Evolutionary conservation across 1,140 invertebrate species (phyloP).

Genomic region (Theocolax elegans): DNA sequence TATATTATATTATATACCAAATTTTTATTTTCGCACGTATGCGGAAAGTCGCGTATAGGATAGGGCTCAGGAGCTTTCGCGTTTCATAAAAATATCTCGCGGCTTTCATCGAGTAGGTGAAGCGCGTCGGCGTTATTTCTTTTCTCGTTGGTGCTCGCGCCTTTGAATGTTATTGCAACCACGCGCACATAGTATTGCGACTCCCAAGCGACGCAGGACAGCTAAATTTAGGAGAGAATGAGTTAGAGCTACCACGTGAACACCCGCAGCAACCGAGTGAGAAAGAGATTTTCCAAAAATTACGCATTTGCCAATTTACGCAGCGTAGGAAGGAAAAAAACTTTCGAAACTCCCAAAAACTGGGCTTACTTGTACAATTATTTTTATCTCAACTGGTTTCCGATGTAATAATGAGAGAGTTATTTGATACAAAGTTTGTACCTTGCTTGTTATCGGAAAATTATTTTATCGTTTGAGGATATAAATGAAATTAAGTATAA

Average conservation of each 20-base stretch:
- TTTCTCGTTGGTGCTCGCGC: background rate
- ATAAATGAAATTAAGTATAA: no score
- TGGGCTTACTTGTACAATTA: no score
- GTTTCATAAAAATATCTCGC: slow-evolving; percentile 47
- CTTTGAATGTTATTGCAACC: slow-evolving; percentile 18
- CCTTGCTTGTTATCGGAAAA: no score
- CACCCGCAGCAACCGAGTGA: background rate
- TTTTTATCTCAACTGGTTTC: no score
- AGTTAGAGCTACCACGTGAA: slow-evolving; percentile 14
- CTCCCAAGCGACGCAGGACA: background rate
- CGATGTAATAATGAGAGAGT: no score
- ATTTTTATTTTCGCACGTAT: slow-evolving; percentile 25
- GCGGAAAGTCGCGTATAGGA: slow-evolving; percentile 21
- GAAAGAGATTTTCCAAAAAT: slow-evolving; percentile 37
- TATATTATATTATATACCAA: slow-evolving; percentile 26
- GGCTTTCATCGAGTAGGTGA: slow-evolving; percentile 25
- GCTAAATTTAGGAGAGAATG: slow-evolving; percentile 31
- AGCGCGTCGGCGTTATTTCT: slow-evolving; percentile 12
- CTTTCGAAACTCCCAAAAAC: no score
- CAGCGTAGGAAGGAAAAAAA: no score
- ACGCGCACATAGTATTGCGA: slow-evolving; percentile 10
- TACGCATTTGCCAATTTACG: no score
- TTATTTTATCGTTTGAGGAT: no score
- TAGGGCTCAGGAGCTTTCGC: background rate
- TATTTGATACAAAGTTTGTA: no score